Percentiles rank a stretch among this genome's conserved stretches.
Conservation (phyloP, 2,797 vertebrate genomes). For the Euthynnus affinis region DNA sequence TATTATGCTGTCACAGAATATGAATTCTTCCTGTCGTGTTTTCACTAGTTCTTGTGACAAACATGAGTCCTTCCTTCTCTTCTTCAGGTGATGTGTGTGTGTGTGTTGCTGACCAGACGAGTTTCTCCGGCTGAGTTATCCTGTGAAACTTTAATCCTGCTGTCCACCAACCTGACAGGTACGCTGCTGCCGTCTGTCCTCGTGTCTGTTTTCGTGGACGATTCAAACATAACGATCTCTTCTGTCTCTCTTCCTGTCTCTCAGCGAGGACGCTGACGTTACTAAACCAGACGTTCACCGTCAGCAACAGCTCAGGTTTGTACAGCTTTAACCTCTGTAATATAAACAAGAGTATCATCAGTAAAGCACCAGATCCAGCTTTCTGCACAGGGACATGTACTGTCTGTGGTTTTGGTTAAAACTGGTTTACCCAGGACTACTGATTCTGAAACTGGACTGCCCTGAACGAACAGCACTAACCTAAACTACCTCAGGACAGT, state of each 20-base stretch:
- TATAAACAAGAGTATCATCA: background rate
- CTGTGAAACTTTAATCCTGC: constrained; percentile 57
- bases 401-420: too few species aligned
- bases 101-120: constrained; percentile 31
- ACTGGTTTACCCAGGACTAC: background rate
- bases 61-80: too few species aligned
- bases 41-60: background rate
- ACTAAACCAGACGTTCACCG: constrained; percentile 58
- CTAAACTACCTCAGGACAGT: background rate
- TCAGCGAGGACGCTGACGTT: constrained; percentile 53
- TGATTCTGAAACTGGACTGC: too few species aligned
- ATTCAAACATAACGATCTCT: background rate
- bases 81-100: constrained; percentile 52
- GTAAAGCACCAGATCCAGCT: background rate
- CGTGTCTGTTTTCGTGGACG: background rate
- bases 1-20: too few species aligned
- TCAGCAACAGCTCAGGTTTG: constrained; percentile 66
- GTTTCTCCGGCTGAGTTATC: constrained; percentile 49
- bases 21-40: too few species aligned
- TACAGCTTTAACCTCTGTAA: background rate
- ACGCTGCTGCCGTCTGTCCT: background rate
- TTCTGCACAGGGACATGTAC: background rate
- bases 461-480: too few species aligned
- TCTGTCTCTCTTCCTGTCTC: background rate
- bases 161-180: constrained; percentile 70